Evolutionary conservation across 2,797 vertebrate species (phyloP).

Genomic region (Muscicapa striata): DNA sequence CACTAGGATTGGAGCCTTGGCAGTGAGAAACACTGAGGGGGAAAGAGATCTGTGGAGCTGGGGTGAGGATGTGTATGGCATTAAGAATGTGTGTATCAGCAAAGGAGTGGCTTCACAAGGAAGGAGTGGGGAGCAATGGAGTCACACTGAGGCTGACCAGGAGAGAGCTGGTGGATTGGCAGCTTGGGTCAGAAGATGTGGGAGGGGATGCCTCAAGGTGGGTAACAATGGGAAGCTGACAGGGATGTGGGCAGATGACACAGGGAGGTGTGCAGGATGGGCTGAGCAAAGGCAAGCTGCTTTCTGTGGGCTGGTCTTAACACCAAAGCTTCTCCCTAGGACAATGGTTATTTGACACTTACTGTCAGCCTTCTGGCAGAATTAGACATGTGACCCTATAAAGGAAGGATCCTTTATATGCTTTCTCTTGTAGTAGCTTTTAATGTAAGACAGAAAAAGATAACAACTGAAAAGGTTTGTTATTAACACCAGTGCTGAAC

Average conservation of each 20-base stretch:
- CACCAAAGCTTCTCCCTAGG: not conserved
- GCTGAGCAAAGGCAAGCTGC: not conserved
- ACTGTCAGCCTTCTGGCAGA: not conserved
- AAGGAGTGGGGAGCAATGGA: not conserved
- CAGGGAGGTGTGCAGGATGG: fast-evolving
- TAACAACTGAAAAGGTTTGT: not conserved
- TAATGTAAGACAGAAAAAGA: not conserved
- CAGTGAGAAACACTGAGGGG: not conserved
- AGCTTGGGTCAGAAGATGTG: not conserved
- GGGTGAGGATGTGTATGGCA: not conserved
- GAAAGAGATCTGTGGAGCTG: not conserved
- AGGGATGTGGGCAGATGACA: not conserved
- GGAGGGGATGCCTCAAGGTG: not conserved
- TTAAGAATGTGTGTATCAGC: not conserved
- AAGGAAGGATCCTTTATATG: not conserved
- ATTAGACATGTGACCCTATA: not conserved
- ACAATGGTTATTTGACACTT: not conserved
- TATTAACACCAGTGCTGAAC: not conserved
- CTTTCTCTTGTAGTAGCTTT: not conserved
- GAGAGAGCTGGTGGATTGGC: not conserved
- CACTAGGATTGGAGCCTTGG: not conserved
- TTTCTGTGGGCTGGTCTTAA: not conserved
- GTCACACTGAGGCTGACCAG: not conserved
- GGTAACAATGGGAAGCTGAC: not conserved
- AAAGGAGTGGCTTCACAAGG: not conserved